Conservation (phyloP, 2,797 vertebrate species). For the Ammospiza maritima region DNA sequence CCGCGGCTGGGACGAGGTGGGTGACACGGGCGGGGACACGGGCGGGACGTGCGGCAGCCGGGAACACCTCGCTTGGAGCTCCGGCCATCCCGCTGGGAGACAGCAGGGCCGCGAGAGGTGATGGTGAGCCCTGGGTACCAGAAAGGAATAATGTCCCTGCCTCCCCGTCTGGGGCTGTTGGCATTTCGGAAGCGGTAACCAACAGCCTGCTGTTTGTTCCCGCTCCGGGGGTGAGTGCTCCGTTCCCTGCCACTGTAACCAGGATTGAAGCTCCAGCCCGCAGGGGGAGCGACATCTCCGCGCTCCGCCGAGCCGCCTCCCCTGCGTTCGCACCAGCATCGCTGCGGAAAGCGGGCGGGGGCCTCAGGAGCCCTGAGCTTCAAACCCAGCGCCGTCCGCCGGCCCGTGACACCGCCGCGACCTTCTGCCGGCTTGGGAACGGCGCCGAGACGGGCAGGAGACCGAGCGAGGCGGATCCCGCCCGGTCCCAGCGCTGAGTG, state of each 20-base stretch:
- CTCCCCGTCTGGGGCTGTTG: no score
- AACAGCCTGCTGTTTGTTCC: neutral
- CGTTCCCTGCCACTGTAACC: rapidly evolving
- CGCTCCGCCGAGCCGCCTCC: rapidly evolving
- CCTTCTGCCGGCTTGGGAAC: rapidly evolving
- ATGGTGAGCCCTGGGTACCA: rapidly evolving
- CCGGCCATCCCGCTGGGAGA: rapidly evolving
- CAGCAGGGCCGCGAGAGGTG: neutral
- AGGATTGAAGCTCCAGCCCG: rapidly evolving
- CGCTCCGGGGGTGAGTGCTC: rapidly evolving
- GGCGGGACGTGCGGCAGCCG: rapidly evolving
- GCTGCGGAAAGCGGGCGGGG: neutral
- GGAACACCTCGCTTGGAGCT: neutral
- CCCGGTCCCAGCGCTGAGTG: rapidly evolving
- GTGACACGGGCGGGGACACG: rapidly evolving
- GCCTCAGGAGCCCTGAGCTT: neutral
- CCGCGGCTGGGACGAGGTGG: neutral
- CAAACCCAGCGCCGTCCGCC: rapidly evolving
- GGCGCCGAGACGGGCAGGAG: rapidly evolving
- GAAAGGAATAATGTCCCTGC: neutral
- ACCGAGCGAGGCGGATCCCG: rapidly evolving
- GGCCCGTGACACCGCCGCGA: rapidly evolving
- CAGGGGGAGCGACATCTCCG: rapidly evolving
- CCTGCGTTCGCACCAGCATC: rapidly evolving
- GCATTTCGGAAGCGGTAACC: neutral